phyloP scores from a whole-genome alignment of 2,888 invertebrate species.

The Byasa hedistus region DNA sequence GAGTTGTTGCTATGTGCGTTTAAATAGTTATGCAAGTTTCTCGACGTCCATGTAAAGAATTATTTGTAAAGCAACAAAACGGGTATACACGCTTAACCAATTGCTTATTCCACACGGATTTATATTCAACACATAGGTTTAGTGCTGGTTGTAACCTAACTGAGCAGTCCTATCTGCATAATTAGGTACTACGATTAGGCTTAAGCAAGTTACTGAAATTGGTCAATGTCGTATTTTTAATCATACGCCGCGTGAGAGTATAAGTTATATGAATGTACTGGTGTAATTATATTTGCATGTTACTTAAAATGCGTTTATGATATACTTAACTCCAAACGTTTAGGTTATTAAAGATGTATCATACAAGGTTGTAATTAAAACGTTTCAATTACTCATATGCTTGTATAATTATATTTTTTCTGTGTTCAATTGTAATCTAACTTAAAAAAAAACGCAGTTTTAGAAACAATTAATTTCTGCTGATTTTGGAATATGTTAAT shows the following conservation, averaged over 20 bases:
- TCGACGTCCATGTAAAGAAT: conserved; percentile 35
- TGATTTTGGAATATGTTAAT: not conserved
- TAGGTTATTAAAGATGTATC: conserved; percentile 4
- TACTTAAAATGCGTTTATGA: conserved; percentile 1
- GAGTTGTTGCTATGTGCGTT: conserved; percentile 8
- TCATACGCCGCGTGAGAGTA: conserved; percentile 22
- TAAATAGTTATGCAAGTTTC: conserved; percentile 31
- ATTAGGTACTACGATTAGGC: conserved; percentile 41
- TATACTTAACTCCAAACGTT: not conserved
- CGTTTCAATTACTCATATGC: not conserved
- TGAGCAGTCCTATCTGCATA: conserved; percentile 43
- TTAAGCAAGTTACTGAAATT: conserved; percentile 45
- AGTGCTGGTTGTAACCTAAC: conserved; percentile 35
- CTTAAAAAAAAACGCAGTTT: too few species aligned
- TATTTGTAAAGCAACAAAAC: conserved; percentile 35
- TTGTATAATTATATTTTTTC: too few species aligned
- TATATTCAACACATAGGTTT: conserved; percentile 41
- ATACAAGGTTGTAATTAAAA: conserved; percentile 1
- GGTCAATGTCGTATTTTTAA: conserved; percentile 51
- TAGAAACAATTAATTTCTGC: not conserved
- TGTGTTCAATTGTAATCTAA: too few species aligned
- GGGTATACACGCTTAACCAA: conserved; percentile 34
- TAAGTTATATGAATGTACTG: conserved; percentile 3
- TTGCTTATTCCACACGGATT: conserved; percentile 36
- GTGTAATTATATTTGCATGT: conserved; percentile 4